Evolutionary conservation across 2,888 invertebrate genomes (phyloP), one percentile per base, ranked within the genome.

Genomic region (Zaprionus lineosus): DNA sequence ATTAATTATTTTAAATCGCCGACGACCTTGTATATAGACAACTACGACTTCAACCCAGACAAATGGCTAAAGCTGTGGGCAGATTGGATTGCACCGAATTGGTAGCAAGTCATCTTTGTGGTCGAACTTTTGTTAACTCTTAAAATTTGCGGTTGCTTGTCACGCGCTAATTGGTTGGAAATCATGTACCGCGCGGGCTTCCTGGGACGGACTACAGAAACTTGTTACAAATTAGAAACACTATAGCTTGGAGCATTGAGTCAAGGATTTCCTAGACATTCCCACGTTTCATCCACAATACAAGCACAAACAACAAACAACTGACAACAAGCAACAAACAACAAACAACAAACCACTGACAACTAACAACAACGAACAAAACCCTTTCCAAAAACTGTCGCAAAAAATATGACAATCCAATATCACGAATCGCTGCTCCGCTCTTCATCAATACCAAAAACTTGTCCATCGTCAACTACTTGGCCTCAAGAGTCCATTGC

Each of bases 371-470:
- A 11, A 18, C 39, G 40, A 65, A 75, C 11, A 36, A 51, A 73
- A 60, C 51, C 77, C 82, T 84, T 77, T 77, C 84, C 59, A 77
- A 77, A n/a, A n/a, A 73, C 36, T 84, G 83, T 84, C 82, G 73
- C 81, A 67, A 53, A 63, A 46, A 15, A 26, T 47, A 67, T 74
- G 79, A 73, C 82, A 77, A 65, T 53, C 59, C 84, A 81, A 81
- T 76, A 73, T 56, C 70, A 61, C 60, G 59, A 77, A 14, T 19
- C 37, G 31, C 34, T 47, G 21, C 56, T 29, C 39, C 26, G 33
- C n/a, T n/a, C n/a, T n/a, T n/a, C n/a, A n/a, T n/a, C n/a, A n/a
- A n/a, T n/a, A n/a, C n/a, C n/a, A 28, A 16, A 14, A 47, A 53
- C 37, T 70, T 56, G 46, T 31, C 18, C 26, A 15, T 8, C 8